Conservation (phyloP, 2,888 invertebrate species). For the Venusia cambrica region DNA sequence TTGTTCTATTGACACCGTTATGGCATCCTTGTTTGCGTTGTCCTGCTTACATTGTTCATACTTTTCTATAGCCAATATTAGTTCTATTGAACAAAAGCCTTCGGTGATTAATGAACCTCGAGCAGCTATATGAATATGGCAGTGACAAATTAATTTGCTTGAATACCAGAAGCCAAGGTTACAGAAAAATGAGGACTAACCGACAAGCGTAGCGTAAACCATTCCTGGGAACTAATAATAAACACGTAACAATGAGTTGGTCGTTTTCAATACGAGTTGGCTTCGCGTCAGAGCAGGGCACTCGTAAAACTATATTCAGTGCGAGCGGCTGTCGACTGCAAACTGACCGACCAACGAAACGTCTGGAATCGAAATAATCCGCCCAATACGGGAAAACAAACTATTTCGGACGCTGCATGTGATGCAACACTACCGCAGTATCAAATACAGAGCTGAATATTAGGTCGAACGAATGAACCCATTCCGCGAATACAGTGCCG, state of each 20-base stretch:
- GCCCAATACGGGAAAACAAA: conserved; percentile 19
- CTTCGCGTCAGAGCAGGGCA: conserved; percentile 58
- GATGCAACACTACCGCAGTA: conserved; percentile 24
- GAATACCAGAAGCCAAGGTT: conserved; percentile 57
- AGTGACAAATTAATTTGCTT: conserved; percentile 44
- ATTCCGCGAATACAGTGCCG: conserved; percentile 49
- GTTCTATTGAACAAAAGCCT: conserved; percentile 34
- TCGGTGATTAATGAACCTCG: conserved; percentile 33
- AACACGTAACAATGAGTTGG: conserved; percentile 71
- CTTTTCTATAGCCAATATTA: conserved; percentile 39
- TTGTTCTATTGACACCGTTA: conserved; percentile 65
- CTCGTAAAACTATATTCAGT: conserved; percentile 75
- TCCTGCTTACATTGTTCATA: conserved; percentile 31
- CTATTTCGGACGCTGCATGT: conserved; percentile 33
- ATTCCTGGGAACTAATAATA: conserved; percentile 70
- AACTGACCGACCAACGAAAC: conserved; percentile 27
- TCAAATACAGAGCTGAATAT: too few relatives aligned
- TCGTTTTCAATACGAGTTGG: conserved; percentile 60
- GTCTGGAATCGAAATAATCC: conserved; percentile 27
- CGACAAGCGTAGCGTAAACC: conserved; percentile 58
- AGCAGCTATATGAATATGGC: conserved; percentile 35
- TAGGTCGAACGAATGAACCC: conserved; percentile 40
- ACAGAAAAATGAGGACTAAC: conserved; percentile 55
- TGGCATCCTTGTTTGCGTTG: conserved; percentile 47
- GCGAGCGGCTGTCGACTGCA: conserved; percentile 43